phyloP scores from a whole-genome alignment of 2,888 invertebrate genomes.

The Clostera curtula region DNA sequence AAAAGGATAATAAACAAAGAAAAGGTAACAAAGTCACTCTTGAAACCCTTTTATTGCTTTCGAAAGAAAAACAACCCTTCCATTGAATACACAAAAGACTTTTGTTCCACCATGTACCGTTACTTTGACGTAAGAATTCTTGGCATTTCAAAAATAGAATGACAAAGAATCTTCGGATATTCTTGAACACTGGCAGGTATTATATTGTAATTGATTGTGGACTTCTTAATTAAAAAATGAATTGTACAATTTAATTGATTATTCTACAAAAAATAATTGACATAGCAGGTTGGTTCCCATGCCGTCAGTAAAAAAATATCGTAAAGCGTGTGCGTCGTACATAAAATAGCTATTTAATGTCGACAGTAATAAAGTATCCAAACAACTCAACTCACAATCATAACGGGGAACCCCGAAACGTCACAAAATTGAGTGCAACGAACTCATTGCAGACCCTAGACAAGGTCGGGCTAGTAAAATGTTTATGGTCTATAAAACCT shows the following conservation, averaged over 20 bases:
- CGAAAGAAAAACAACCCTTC: constrained; percentile 66
- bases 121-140: constrained; percentile 55
- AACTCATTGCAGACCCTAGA: constrained; percentile 69
- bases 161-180: constrained; percentile 18
- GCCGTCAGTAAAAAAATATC: too few relatives aligned
- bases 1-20: constrained; percentile 50
- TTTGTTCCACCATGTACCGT: constrained; percentile 47
- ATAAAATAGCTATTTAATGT: background rate
- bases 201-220: constrained; percentile 14
- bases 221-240: constrained; percentile 18
- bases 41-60: constrained; percentile 60
- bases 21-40: constrained; percentile 58
- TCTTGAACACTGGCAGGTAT: constrained; percentile 25
- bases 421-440: constrained; percentile 65
- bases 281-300: too few relatives aligned
- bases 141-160: constrained; percentile 43
- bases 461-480: constrained; percentile 74
- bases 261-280: constrained; percentile 17
- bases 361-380: constrained; percentile 6
- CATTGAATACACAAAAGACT: constrained; percentile 47
- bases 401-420: constrained; percentile 40
- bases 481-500: constrained; percentile 73
- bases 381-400: constrained; percentile 23
- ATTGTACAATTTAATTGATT: constrained; percentile 12
- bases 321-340: background rate